Evolutionary conservation across 2,113 vertebrate species (phyloP), one percentile per base, ranked within the genome.

Genomic region (Tupaia tana): DNA sequence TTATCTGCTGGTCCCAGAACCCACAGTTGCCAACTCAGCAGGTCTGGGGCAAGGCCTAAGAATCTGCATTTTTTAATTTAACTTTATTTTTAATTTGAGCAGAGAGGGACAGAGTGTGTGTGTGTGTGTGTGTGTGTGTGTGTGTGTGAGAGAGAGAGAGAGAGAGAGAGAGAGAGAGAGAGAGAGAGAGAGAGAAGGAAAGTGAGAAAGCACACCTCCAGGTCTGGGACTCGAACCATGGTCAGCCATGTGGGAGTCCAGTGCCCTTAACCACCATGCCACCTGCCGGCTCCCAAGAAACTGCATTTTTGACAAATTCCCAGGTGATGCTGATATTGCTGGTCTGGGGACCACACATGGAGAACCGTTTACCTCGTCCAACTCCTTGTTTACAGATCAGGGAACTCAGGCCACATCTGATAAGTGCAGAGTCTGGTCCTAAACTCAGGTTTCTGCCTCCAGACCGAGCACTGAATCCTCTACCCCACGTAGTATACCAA

Each of bases 231-330:
- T 43, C 43, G 43, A 43, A 43, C 43, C 43, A 43, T 43, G 43
- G 43, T 43, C 43, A 43, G 43, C 43, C 43, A 43, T 43, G 43
- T 43, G 43, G 43, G 43, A 43, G 43, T 43, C 43, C 43, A 43
- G 6, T 43, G 2, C 43, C 43, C 43, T 43, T 43, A 43, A 43
- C 43, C 43, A 43, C 43, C 43, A 43, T 4, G 43, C 43, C 43
- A 43, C 43, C 43, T 43, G 43, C 43, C 43, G 43, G 6, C 43
- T 43, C 54, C 34, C 69, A n/a, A 78, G 88, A 74, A 63, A 74
- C 69, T 93, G 82, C 69, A 69, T 90, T 88, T 90, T 66, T 96
- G 31, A 58, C 1, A 52, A 66, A n/a, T 59, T 77, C 67, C 43
- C 52, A 18, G 63, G 73, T 0, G 2, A 29, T 52, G 31, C 79